Base-by-base conservation (phyloP, 2,113 vertebrate genomes). In the Saiga tatarica region DNA sequence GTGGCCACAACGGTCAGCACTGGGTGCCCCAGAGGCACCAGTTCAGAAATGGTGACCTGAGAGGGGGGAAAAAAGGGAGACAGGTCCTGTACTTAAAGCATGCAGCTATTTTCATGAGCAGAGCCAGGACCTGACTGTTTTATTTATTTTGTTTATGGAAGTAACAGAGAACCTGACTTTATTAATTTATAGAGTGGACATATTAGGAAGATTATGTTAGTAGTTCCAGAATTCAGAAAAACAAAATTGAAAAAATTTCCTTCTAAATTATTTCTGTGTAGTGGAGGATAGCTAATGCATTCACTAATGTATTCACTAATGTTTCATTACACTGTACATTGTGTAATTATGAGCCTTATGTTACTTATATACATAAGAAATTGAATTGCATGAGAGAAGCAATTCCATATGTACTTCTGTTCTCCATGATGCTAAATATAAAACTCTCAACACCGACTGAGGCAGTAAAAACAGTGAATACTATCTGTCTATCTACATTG, bases 41-140 rank as follows among this genome's bases (percentile, higher is more conserved):
- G 79, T 88, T 99, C 99, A 30, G 99, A 99, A 96, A 99, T 64
- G n/a, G 98, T 97, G 95, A 99, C 99, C 99, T 99, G 92, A 21
- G n/a, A 4, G 5, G 28, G 2, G 1, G 33, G 2, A 6, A 5
- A 91, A 98, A 26, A 45, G 79, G 84, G 85, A 95, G 19, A 28
- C 45, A 26, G 53, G 39, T 14, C 8, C 4, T 9, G 82, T 86
- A 23, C 59, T 92, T 1, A 90, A 14, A 84, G 94, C 25, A 7
- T 67, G 39, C 59, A 78, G 30, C 13, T 17, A 95, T 89, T 3
- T 64, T 96, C 60, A 83, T 4, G 1, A 84, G 23, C n/a, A 17
- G 42, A 36, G 19, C 42, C 33, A 88, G 39, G 84, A 30, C 52
- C 64, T 39, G 45, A 6, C 1, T 47, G 0, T 21, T 87, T 91